A percentile compares a stretch with the other conserved stretches of the same genome.
phyloP scores from a whole-genome alignment of 1,140 invertebrate genomes.

The Listronotus bonariensis region DNA sequence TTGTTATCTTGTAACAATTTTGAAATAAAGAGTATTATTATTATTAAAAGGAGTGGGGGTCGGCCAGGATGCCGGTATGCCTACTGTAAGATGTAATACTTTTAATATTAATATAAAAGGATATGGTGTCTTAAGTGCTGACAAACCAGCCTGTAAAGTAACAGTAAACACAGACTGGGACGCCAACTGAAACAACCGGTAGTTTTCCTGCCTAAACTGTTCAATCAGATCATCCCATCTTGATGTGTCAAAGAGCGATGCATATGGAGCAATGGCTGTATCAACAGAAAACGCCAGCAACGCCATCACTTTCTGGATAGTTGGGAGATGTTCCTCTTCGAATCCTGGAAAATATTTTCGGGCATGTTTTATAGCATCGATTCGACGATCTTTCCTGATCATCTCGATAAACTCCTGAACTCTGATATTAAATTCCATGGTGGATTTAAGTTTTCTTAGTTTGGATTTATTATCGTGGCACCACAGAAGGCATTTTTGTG shows the following conservation, averaged over 20 bases:
- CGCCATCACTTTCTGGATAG: slow-evolving; percentile 94
- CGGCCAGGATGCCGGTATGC: too few relatives aligned
- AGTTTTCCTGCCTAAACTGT: slow-evolving; percentile 93
- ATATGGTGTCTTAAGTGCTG: slow-evolving; percentile 91
- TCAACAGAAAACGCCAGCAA: slow-evolving; percentile 87
- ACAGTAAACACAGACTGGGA: slow-evolving; percentile 91
- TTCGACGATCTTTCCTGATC: slow-evolving; percentile 78
- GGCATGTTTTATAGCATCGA: slow-evolving; percentile 93
- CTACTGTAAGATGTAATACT: too few relatives aligned
- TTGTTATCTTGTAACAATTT: too few relatives aligned
- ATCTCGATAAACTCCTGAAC: slow-evolving; percentile 94
- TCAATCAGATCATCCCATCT: slow-evolving; percentile 84
- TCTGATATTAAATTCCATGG: slow-evolving; percentile 89
- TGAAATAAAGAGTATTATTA: too few relatives aligned
- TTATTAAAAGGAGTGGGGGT: too few relatives aligned
- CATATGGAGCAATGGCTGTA: slow-evolving; percentile 66
- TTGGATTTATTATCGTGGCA: slow-evolving; percentile 98
- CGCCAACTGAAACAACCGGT: slow-evolving; percentile 90
- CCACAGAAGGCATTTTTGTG: slow-evolving; percentile 90
- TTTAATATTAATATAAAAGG: slow-evolving; percentile 53
- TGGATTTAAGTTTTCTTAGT: slow-evolving; percentile 87
- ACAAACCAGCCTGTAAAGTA: slow-evolving; percentile 88
- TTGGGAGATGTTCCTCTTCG: slow-evolving; percentile 83
- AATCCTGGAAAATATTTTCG: slow-evolving; percentile 88
- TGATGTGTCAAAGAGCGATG: slow-evolving; percentile 58